Base-by-base conservation (phyloP, 2,113 vertebrate genomes). In the Oncorhynchus masou region DNA sequence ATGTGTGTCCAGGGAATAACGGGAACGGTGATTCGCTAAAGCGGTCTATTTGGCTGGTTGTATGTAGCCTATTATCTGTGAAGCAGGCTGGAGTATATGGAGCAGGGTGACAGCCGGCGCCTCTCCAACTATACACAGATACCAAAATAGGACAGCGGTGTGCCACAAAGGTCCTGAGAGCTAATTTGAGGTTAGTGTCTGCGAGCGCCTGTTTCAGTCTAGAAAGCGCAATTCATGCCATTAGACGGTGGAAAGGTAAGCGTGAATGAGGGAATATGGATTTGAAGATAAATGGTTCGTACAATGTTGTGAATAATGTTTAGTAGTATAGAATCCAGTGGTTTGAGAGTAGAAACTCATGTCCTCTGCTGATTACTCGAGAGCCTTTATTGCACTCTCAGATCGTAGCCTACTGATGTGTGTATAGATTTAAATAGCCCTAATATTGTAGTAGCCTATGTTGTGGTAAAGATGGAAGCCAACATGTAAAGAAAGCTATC, bases 131-230 rank as follows among this genome's bases (percentile, higher is more conserved):
- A 75, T 70, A 83, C 84, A 87, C 88, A 84, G 81, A 91, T 87
- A 94, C 94, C 92, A 94, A 94, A 95, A 95, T 94, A 95, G 94
- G 92, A 91, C 74, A 79, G 85, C 39, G 39, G 74, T 74, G 67
- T 68, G 67, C 83, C 71, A 77, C 80, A 45, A 84, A 79, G 73
- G 85, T 85, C 81, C 84, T 76, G 68, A 15, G 39, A 45, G 85
- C 92, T 91, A 91, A 86, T 88, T 54, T 45, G 39, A 89, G 87
- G 69, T 65, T 76, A 83, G 80, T 88, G 83, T 2, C 31, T 6
- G 71, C 7, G 45, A 62, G 59, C n/a, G 59, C n/a, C 69, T 69
- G 71, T 29, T 74, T 70, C 39, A 19, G 16, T 25, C 49, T 15
- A n/a, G 24, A 62, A 31, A 71, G 29, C 25, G 6, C 65, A 62